Base-by-base conservation (phyloP, 2,888 invertebrate species). In the Fragum fragum region DNA sequence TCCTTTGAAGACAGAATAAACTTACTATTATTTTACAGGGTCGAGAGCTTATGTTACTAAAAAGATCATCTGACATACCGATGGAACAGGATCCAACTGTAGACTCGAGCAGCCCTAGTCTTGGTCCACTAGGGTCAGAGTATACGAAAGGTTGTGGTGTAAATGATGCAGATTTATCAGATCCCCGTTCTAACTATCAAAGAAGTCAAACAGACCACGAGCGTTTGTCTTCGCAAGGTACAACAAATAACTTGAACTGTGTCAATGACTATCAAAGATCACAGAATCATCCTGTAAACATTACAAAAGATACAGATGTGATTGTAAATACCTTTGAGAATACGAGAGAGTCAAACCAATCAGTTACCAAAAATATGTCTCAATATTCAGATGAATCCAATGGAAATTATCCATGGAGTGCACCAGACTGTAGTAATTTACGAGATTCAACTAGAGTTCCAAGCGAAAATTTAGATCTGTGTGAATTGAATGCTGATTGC, bases 31-130 rank as follows among this genome's bases (percentile, higher is more conserved):
- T 39, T 16, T 72, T 73, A 39, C 61, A 84, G 84, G 84, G 84
- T 47, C 72, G 77, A 21, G 76, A 84, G 32, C 32, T 84, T 21
- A 84, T 73, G 78, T 26, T 84, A 11, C 32, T 76, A 52, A 82
- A 71, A 52, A 71, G 21, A 39, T 26, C n/a, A 21, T 32, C 42
- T 29, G 26, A 26, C 9, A 14, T n/a, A 11, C 23, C 59, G 1
- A 75, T 78, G 78, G 84, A 81, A 42, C 84, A 84, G 28, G 81
- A 84, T 42, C 84, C 84, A 2, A 84, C 84, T 26, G 28, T 84
- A 32, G 84, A 76, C 76, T 84, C 84, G n/a, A 84, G 84, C 66
- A 63, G 61, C 42, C 52, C 57, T 36, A 66, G 16, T 18, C 63
- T 63, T 5, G 63, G 63, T 36, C 5, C 47, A 47, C 18, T 16